Conservation (phyloP, 2,888 invertebrate genomes). For the Thecophora atra region DNA sequence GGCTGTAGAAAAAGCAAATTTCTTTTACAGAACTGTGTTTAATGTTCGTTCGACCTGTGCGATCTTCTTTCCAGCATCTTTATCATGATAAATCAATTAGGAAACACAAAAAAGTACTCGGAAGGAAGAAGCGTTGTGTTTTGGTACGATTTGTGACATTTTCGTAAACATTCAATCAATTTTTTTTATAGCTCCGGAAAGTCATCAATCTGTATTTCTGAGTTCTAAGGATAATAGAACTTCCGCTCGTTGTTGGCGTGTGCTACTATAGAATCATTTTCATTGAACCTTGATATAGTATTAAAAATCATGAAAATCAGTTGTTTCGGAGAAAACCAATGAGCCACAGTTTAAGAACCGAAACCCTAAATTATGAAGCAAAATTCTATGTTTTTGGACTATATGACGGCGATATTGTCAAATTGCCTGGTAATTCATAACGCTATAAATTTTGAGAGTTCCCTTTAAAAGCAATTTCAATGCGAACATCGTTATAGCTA, state of each 20-base stretch:
- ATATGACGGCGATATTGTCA: too few species aligned
- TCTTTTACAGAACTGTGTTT: background rate
- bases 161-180: conserved; percentile 29
- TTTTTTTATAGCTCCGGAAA: conserved; percentile 8
- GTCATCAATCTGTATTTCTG: conserved; percentile 21
- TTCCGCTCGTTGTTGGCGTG: conserved; percentile 27
- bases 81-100: conserved; percentile 32
- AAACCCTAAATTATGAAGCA: too few species aligned
- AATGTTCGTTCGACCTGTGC: conserved; percentile 21
- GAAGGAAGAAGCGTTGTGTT: conserved; percentile 25
- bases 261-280: too few species aligned
- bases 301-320: too few species aligned
- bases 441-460: too few species aligned
- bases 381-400: too few species aligned
- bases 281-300: too few species aligned
- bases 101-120: conserved; percentile 24
- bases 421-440: too few species aligned
- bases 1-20: background rate
- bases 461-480: too few species aligned
- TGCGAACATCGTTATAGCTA: too few species aligned
- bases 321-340: too few species aligned
- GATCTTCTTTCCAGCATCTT: conserved; percentile 9
- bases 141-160: conserved; percentile 27
- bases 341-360: too few species aligned
- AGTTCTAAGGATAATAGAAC: background rate